phyloP scores from a whole-genome alignment of 2,797 vertebrate species.

The Betta splendens region DNA sequence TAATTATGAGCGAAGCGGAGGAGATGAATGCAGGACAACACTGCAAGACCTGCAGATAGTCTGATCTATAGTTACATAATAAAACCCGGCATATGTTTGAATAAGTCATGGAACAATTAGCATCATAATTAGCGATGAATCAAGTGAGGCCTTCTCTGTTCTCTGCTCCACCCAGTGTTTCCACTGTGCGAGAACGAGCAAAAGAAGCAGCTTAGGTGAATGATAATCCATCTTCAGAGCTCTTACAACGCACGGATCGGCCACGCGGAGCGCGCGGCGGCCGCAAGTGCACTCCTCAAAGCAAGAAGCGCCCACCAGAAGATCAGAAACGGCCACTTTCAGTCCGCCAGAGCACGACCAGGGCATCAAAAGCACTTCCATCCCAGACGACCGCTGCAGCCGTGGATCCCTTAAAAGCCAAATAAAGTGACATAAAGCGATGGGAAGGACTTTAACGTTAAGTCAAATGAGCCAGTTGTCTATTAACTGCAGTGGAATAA shows the following conservation, averaged over 20 bases:
- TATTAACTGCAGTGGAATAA: conserved; percentile 42
- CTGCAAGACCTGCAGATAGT: conserved; percentile 21
- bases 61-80: neutral
- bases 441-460: conserved; percentile 12
- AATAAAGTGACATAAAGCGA: conserved; percentile 30
- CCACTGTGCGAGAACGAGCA: too few relatives aligned
- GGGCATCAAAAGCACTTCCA: conserved; percentile 28
- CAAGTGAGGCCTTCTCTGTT: conserved; percentile 15
- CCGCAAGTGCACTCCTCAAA: conserved; percentile 21
- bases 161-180: conserved; percentile 4
- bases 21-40: conserved; percentile 54
- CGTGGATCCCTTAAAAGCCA: conserved; percentile 29
- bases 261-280: neutral
- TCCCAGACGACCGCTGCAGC: conserved; percentile 5
- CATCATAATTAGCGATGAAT: conserved; percentile 18
- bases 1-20: conserved; percentile 70
- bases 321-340: conserved; percentile 27
- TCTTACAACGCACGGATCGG: conserved; percentile 7
- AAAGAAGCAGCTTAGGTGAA: conserved; percentile 24
- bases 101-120: conserved; percentile 28
- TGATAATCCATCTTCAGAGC: conserved; percentile 30
- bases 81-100: conserved; percentile 17
- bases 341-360: conserved; percentile 16
- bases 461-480: conserved; percentile 36
- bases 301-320: conserved; percentile 10